Evolutionary conservation across 2,797 vertebrate genomes (phyloP).

Genomic region (Cyprinodon diabolis): DNA sequence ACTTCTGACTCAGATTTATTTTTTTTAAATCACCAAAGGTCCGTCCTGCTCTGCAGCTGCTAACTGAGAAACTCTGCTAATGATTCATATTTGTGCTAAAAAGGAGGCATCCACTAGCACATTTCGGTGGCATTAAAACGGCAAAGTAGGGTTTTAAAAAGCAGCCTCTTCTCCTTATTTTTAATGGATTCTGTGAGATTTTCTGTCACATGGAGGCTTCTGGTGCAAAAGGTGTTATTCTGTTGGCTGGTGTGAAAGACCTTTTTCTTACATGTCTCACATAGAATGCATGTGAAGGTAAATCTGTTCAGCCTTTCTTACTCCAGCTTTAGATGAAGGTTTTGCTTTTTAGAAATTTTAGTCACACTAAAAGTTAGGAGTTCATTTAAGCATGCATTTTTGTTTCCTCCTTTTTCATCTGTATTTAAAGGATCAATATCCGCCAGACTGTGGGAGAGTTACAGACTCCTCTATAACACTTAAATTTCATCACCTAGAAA

Average conservation of each 20-base stretch:
- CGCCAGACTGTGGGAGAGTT: no score
- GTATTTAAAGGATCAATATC: background rate
- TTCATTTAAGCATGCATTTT: background rate
- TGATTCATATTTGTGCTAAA: constrained; percentile 4
- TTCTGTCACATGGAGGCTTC: background rate
- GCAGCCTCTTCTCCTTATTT: background rate
- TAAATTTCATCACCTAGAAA: no score
- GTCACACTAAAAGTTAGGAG: background rate
- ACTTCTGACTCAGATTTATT: background rate
- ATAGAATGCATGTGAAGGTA: background rate
- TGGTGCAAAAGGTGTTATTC: background rate
- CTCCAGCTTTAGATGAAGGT: background rate
- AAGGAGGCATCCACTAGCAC: background rate
- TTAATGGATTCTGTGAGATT: background rate
- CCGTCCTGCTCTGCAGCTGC: constrained; percentile 2
- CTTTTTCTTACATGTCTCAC: background rate
- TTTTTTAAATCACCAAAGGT: background rate
- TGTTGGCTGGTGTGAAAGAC: background rate
- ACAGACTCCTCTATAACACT: no score
- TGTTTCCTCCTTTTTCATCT: background rate
- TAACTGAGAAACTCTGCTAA: background rate
- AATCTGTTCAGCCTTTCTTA: background rate
- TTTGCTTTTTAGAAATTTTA: background rate
- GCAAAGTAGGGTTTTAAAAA: background rate
- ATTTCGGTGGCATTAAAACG: background rate